Base-by-base conservation (phyloP, 2,797 vertebrate genomes). In the Spinibarbus caldwelli region DNA sequence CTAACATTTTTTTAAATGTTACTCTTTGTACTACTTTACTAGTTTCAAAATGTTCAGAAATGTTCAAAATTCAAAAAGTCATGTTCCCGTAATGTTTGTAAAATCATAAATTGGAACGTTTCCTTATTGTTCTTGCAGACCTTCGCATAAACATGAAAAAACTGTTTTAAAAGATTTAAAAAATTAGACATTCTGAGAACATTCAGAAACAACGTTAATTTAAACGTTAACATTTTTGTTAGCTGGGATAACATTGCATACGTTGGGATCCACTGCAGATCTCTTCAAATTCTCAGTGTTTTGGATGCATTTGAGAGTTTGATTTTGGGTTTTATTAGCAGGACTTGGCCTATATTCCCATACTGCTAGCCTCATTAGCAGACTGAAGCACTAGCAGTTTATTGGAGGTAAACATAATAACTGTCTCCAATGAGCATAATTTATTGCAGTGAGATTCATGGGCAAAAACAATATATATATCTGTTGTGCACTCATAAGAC, bases 381-480 rank as follows among this genome's bases (percentile, higher is more conserved):
- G 66, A 68, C 79, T 70, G 79, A 70, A 52, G 15, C 19, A 45
- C 29, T 45, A 47, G 14, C 70, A 31, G 78, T 29, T 52, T 67
- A 79, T 14, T n/a, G 75, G 73, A 78, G 75, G 62, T 78, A 78
- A 70, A 84, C 62, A 70, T 67, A 84, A 84, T 68, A 84, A 78
- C 83, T 80, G 59, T 84, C 47, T 70, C 43, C 75, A 83, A 52
- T 76, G 59, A 83, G 59, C 6, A 0, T 36, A 75, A 66, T 75
- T 38, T 64, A 75, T 83, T 49, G 57, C 82, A 45, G 19, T 54
- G 75, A 70, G 49, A 78, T 68, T 21, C 83, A 57, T 54, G 38
- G 36, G 34, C 64, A 59, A 70, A 78, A 77, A 84, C 62, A 70
- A 43, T 59, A 68, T 26, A 68, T 26, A 76, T 68, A 26, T 72